A percentile compares a stretch with the other conserved stretches of the same genome.
Conservation (phyloP, 2,888 invertebrate genomes). For the Bimastos eiseni region DNA sequence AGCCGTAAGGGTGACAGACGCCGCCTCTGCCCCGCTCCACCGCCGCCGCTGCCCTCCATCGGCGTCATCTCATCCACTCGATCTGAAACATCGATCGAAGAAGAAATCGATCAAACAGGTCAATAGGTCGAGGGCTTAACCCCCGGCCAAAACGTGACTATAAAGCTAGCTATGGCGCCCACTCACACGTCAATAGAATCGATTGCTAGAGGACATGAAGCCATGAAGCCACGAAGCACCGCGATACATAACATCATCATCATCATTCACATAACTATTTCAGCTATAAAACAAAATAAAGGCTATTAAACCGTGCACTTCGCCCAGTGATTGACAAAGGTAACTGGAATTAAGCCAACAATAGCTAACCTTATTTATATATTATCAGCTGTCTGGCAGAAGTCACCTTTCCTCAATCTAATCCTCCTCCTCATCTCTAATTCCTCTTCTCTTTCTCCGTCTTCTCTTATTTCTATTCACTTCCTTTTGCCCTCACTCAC, state of each 20-base stretch:
- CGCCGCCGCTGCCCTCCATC: neutral
- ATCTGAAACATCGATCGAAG: conserved; percentile 9
- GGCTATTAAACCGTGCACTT: no score
- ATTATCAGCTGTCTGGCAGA: no score
- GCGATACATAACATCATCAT: neutral
- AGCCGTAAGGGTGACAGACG: neutral
- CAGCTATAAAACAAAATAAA: no score
- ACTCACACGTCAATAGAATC: neutral
- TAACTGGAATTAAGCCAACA: no score
- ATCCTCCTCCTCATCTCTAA: no score
- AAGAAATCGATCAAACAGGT: neutral
- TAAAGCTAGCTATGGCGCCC: neutral
- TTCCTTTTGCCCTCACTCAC: no score
- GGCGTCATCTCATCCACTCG: neutral
- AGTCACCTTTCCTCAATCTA: no score
- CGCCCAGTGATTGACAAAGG: no score
- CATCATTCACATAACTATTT: no score
- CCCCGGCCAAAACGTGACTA: neutral
- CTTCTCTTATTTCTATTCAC: no score
- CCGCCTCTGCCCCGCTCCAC: neutral
- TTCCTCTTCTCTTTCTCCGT: no score
- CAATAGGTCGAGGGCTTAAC: neutral
- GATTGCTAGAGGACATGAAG: neutral
- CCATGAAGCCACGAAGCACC: neutral
- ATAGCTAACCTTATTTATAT: no score